Base-by-base conservation (phyloP, 2,113 vertebrate species). In the Calyptommatus sinebrachiatus region DNA sequence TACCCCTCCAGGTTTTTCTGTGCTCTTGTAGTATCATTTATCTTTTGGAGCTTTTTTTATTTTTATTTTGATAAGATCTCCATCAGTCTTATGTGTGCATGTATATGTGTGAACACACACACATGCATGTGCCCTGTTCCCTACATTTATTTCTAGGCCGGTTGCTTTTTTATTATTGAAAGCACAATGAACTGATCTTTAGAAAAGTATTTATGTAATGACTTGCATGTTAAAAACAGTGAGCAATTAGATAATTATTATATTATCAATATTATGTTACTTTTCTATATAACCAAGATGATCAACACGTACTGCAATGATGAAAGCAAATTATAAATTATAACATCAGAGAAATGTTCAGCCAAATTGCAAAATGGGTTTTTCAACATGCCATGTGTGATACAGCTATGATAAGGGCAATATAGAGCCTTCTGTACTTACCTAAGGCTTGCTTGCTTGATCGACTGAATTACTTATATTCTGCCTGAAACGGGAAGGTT, bases 21-120 rank as follows among this genome's bases (percentile, higher is more conserved):
- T 89, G 78, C 90, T 91, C 89, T 88, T 86, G 83, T 85, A 80
- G 85, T 86, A 84, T 85, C 91, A 93, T 95, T 95, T 95, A 93
- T 95, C 92, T 94, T 95, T 91, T 66, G n/a, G n/a, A 7, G 28
- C 91, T 90, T 87, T 68, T 82, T 84, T 90, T 83, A 90, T 91
- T 66, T 65, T 22, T 73, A 31, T 85, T 91, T 91, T 90, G 85
- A 70, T 78, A 86, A 91, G 87, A 93, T 93, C 90, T 93, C 90
- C 88, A 92, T 94, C 94, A 90, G 93, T 95, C 90, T 92, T 90
- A 84, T 35, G 9, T 73, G 28, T 60, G 6, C 28, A 12, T 85
- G 20, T 3, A 1, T 63, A 20, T 7, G n/a, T 61, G n/a, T 88
- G 14, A 16, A 16, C 14, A 16, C 14, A 16, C 50, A 12, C 53